Evolutionary conservation across 2,888 invertebrate genomes (phyloP).

Genomic region (Andrena praecox): DNA sequence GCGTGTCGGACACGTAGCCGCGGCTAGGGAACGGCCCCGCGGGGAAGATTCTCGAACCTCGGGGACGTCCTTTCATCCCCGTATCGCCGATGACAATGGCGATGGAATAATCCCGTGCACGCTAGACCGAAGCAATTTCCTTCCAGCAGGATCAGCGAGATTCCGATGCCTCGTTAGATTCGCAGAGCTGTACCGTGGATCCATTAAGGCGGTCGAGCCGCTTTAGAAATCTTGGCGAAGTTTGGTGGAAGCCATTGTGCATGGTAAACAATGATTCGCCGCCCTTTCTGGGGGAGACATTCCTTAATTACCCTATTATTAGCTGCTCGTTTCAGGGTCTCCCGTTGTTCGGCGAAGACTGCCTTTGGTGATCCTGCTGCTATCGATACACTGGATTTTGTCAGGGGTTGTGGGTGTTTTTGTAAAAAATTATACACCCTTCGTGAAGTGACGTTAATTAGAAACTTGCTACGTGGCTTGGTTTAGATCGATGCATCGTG

Average conservation of each 20-base stretch:
- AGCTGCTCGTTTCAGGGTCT: constrained; percentile 31
- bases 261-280: constrained; percentile 78
- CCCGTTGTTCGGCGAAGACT: background rate
- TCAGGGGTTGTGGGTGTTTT: background rate
- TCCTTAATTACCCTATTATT: constrained; percentile 71
- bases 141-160: background rate
- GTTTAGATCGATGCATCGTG: too few relatives aligned
- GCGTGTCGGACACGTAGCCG: constrained; percentile 55
- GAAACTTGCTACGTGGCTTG: too few relatives aligned
- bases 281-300: constrained; percentile 49
- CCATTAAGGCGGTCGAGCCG: constrained; percentile 40
- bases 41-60: background rate
- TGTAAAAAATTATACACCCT: too few relatives aligned
- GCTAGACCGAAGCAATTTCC: constrained; percentile 18
- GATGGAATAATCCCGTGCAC: constrained; percentile 12
- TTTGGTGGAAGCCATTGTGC: constrained; percentile 71
- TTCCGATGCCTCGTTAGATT: constrained; percentile 22
- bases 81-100: constrained; percentile 24
- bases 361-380: background rate
- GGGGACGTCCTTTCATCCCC: constrained; percentile 12
- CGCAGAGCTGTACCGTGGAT: background rate
- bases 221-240: constrained; percentile 75
- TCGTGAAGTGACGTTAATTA: too few relatives aligned
- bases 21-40: constrained; percentile 14
- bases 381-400: background rate